Conservation (phyloP, 2,888 invertebrate genomes). For the Apantesis nais region DNA sequence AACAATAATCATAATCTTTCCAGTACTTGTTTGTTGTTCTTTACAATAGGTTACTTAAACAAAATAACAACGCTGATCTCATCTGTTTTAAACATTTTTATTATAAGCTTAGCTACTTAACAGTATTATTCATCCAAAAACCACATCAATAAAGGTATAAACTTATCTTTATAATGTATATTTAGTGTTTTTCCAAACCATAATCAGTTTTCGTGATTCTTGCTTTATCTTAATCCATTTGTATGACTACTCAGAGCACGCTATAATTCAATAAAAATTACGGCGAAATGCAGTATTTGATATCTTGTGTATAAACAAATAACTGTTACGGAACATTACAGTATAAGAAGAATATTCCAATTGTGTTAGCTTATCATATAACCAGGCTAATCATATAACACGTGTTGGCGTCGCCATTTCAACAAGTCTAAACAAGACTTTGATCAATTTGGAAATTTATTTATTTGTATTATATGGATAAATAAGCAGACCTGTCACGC, state of each 20-base stretch:
- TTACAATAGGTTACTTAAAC: background rate
- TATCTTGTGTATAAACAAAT: background rate
- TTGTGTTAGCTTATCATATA: background rate
- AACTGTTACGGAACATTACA: background rate
- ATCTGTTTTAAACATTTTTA: background rate
- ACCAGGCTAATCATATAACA: background rate
- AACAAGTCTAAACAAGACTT: background rate
- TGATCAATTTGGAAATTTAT: background rate
- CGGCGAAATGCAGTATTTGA: background rate
- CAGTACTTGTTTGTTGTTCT: background rate
- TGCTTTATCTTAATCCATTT: constrained; percentile 28
- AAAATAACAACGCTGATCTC: background rate
- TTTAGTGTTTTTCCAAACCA: constrained; percentile 33
- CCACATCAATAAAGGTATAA: background rate
- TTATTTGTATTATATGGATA: too few relatives aligned
- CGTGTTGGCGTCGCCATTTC: background rate
- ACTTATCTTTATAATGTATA: constrained; percentile 13
- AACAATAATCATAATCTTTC: background rate
- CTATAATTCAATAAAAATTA: constrained; percentile 19
- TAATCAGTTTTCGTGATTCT: constrained; percentile 37
- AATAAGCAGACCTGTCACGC: too few relatives aligned
- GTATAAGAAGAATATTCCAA: constrained; percentile 10
- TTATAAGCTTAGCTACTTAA: background rate
- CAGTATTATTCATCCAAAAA: constrained; percentile 4
- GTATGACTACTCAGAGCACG: constrained; percentile 19